Conservation (phyloP, 2,888 invertebrate species). For the Lathronympha strigana region DNA sequence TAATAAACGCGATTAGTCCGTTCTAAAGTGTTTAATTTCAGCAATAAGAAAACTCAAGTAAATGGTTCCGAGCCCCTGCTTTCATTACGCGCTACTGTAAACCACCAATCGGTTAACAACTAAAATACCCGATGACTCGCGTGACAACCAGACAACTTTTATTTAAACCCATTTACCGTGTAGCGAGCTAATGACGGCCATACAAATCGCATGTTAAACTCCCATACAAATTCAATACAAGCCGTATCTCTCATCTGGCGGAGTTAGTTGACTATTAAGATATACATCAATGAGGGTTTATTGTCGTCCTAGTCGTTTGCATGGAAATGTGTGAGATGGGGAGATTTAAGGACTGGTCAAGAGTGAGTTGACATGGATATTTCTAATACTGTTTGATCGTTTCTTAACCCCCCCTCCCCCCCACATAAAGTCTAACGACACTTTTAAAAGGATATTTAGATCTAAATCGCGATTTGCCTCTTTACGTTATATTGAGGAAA, state of each 20-base stretch:
- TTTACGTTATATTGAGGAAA: too few relatives aligned
- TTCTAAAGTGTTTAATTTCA: too few relatives aligned
- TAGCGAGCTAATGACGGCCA: conserved; percentile 25
- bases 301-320: conserved; percentile 21
- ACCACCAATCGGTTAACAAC: background rate
- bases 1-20: background rate
- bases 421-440: too few relatives aligned
- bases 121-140: conserved; percentile 2
- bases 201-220: conserved; percentile 27
- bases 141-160: conserved; percentile 23
- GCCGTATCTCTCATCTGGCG: conserved; percentile 14
- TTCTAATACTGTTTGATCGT: background rate
- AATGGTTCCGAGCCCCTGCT: background rate
- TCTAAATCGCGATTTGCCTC: too few relatives aligned
- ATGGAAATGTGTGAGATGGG: conserved; percentile 20
- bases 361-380: background rate
- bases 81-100: background rate
- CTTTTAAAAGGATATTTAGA: too few relatives aligned
- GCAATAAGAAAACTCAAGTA: too few relatives aligned
- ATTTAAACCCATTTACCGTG: conserved; percentile 14
- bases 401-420: too few relatives aligned
- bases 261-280: conserved; percentile 20
- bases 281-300: conserved; percentile 28
- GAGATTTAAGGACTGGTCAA: conserved; percentile 5
- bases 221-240: conserved; percentile 30